Conservation (phyloP, 1,140 invertebrate genomes). For the Saccostrea glomerata region DNA sequence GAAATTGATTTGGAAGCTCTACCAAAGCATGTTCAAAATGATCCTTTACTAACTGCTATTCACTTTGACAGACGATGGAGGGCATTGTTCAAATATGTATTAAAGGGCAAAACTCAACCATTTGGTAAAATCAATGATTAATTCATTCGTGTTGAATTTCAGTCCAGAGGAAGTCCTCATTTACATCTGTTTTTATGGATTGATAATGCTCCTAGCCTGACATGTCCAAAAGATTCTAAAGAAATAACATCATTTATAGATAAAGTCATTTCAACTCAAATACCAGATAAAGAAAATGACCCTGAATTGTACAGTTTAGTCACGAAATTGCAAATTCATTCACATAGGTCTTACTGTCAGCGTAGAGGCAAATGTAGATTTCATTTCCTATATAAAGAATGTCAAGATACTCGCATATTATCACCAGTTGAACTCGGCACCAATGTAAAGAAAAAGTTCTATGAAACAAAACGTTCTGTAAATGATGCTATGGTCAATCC, state of each 20-base stretch:
- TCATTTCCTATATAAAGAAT: constrained; percentile 1
- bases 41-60: constrained; percentile 39
- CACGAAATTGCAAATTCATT: neutral
- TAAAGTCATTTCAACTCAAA: constrained; percentile 28
- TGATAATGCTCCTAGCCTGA: constrained; percentile 1
- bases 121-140: constrained; percentile 18
- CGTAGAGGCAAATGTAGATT: constrained; percentile 21
- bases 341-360: constrained; percentile 25
- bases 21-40: constrained; percentile 11
- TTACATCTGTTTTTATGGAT: constrained; percentile 45
- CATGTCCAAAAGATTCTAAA: no score
- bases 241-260: no score
- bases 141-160: constrained; percentile 37
- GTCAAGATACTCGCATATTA: constrained; percentile 9
- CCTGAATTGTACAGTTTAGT: neutral
- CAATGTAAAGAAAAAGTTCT: constrained; percentile 36
- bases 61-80: constrained; percentile 43
- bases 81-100: constrained; percentile 12
- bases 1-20: constrained; percentile 4
- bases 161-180: constrained; percentile 39
- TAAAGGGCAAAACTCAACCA: neutral
- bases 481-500: constrained; percentile 51
- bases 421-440: neutral
- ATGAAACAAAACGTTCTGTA: constrained; percentile 42
- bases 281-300: constrained; percentile 15